Evolutionary conservation across 2,888 invertebrate species (phyloP).

Genomic region (Acrobasis repandana): DNA sequence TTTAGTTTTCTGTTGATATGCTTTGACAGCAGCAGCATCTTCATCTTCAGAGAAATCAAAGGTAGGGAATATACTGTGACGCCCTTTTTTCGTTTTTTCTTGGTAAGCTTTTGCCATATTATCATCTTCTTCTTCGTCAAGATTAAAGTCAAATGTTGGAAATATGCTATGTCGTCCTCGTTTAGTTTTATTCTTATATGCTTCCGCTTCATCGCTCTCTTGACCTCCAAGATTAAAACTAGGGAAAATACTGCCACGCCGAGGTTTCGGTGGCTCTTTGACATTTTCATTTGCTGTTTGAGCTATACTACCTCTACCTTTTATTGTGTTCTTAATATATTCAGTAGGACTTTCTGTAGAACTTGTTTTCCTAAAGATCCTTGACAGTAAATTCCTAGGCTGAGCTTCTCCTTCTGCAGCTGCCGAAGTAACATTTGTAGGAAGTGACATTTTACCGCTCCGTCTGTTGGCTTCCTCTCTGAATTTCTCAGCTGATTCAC

Average conservation of each 20-base stretch:
- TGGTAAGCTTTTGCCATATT: slow-evolving; percentile 50
- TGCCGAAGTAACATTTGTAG: slow-evolving; percentile 46
- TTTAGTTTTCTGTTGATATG: slow-evolving; percentile 60
- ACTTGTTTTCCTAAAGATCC: slow-evolving; percentile 60
- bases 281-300: slow-evolving; percentile 52
- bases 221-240: slow-evolving; percentile 54
- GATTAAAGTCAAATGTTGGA: slow-evolving; percentile 66
- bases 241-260: slow-evolving; percentile 69
- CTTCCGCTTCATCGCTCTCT: slow-evolving; percentile 56
- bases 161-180: slow-evolving; percentile 67
- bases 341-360: slow-evolving; percentile 63
- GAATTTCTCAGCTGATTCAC: slow-evolving; percentile 83
- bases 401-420: slow-evolving; percentile 39
- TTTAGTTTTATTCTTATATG: slow-evolving; percentile 68
- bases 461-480: slow-evolving; percentile 77
- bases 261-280: slow-evolving; percentile 50
- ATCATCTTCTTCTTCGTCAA: slow-evolving; percentile 59
- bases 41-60: slow-evolving; percentile 75
- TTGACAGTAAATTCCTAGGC: slow-evolving; percentile 59
- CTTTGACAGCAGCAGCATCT: slow-evolving; percentile 52
- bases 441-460: slow-evolving; percentile 71
- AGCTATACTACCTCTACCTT: slow-evolving; percentile 55
- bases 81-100: slow-evolving; percentile 59
- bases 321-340: slow-evolving; percentile 63
- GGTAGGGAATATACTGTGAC: slow-evolving; percentile 67